Evolutionary conservation across 2,797 vertebrate species (phyloP), one percentile per base, ranked within the genome.

Genomic region (Eurystomus glaucurus): DNA sequence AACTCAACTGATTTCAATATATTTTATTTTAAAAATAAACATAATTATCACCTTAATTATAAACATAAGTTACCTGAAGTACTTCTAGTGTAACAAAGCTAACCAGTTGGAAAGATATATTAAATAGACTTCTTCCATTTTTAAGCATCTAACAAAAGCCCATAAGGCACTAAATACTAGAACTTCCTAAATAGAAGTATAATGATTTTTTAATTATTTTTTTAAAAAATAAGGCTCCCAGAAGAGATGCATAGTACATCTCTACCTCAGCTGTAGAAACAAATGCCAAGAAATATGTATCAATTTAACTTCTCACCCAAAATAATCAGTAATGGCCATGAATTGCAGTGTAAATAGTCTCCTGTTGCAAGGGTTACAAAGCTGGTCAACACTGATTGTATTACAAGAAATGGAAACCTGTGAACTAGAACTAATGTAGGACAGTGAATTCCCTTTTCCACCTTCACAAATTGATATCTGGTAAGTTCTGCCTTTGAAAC

Each of bases 41-140:
- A 82, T 6, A 93, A 78, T 93, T 94, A 94, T 89, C 33, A 88
- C 64, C 65, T 94, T 96, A 91, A 97, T 95, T 96, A 93, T 97
- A 96, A 94, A 83, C 41, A 95, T 97, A 82, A 91, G 46, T 86
- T 96, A 92, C 50, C 46, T 10, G 17, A 91, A 85, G 39, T 9
- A 17, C 8, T 75, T 52, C 33, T 92, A 23, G 72, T 93, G 78
- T 92, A 51, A 37, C 45, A 77, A 5, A 64, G 29, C 11, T 96
- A 95, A 85, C 3, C 46, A 86, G 60, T 8, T 85, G 26, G 35
- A 87, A 86, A 75, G 26, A 20, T 89, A 5, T 61, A 84, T 65
- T 46, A 84, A 84, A 76, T 18, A 22, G 13, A 37, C 6, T 52
- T 65, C 3, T 72, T 92, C 90, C 14, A 68, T 71, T 68, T 75